Evolutionary conservation across 1,140 invertebrate species (phyloP), one percentile per base, ranked within the genome.

Genomic region (Pentalonia nigronervosa): DNA sequence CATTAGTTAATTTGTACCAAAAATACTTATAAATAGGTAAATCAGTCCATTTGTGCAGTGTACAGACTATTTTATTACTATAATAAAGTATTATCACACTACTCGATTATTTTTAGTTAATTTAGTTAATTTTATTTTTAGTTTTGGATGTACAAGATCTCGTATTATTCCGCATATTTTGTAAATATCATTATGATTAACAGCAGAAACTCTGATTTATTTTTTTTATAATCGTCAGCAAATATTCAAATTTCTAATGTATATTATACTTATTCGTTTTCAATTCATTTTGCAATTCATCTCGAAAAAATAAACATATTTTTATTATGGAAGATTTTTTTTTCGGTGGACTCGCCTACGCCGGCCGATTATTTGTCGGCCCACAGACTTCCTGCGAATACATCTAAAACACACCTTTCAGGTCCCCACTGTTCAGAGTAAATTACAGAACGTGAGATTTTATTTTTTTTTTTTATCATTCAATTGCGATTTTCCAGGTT

Each of bases 381-480:
- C 91, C 91, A 93, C 91, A 36, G 81, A 93, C 91, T 93, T 93
- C 91, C 91, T 93, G 91, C 53, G 81, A 84, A 56, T 84, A 53
- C 34, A 53, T 84, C 45, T 34, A 84, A 90, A 86, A 93, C 91
- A 84, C 91, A 84, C 91, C 91, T 93, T 88, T 60, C 89, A 30
- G 36, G 89, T 67, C 53, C 89, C 89, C 89, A 67, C 89, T 25
- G 89, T 60, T 90, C 23, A 41, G 7, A 45, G 53, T 67, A 67
- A 67, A 90, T 60, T 60, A 67, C 53, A 0, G 45, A 67, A 90
- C 89, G 56, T 67, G 89, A 60, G 89, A 90, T 45, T 90, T 41
- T n/a, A n/a, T n/a, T n/a, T 88, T 88, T 87, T 88, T 36, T 88
- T 60, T 90, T 67, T 67, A 34, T 60, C 48, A 30, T 88, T 50